Conservation (phyloP, 2,113 vertebrate species). For the Corvus hawaiiensis region DNA sequence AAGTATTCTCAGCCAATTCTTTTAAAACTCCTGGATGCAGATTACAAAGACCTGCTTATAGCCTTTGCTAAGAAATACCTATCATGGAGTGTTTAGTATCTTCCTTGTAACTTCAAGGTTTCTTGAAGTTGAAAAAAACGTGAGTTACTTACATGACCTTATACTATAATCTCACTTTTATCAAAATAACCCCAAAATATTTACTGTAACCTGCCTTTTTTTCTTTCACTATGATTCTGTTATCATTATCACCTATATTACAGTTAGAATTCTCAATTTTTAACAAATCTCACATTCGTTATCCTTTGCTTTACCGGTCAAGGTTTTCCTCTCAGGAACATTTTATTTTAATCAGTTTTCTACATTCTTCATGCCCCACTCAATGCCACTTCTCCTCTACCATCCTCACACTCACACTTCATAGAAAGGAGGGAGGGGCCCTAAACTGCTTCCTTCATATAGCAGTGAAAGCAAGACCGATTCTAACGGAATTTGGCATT, state of each 20-base stretch:
- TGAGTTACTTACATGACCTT: not conserved
- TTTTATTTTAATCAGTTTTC: not conserved
- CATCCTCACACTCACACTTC: not conserved
- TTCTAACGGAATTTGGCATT: not conserved
- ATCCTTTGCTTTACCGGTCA: not conserved
- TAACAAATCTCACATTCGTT: not conserved
- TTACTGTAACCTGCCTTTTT: not conserved
- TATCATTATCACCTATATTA: not conserved
- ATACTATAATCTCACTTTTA: not conserved
- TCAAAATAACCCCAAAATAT: not conserved
- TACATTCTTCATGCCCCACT: not conserved
- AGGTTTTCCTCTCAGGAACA: not conserved
- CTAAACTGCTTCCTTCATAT: not conserved
- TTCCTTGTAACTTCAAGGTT: not conserved
- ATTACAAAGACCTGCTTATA: not conserved
- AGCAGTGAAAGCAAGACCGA: not conserved
- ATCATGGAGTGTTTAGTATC: not conserved
- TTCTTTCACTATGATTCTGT: not conserved
- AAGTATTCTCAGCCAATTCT: not conserved
- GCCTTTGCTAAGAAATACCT: not conserved
- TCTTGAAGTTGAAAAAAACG: not conserved
- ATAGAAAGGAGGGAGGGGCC: not conserved
- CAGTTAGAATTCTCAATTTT: not conserved
- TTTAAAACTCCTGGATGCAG: not conserved
- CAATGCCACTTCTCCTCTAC: not conserved